phyloP scores from a whole-genome alignment of 2,113 vertebrate species.

The Zosterops borbonicus region DNA sequence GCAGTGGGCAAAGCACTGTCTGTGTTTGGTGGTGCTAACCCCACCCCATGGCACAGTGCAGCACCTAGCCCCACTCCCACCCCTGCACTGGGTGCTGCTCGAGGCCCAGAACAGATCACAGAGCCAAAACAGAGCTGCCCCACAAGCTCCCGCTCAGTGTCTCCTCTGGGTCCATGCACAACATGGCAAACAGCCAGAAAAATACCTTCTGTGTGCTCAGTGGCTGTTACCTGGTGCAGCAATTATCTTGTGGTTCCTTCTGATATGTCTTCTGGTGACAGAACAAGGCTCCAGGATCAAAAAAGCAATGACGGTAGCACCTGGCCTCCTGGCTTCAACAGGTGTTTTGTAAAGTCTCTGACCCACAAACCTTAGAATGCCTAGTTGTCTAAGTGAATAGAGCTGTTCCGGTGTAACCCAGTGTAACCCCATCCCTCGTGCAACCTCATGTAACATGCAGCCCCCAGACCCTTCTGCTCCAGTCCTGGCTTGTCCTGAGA shows the following conservation, averaged over 20 bases:
- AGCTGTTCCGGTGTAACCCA: background rate
- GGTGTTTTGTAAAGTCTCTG: background rate
- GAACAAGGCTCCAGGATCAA: background rate
- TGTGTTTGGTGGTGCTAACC: too few relatives aligned
- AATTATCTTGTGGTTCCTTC: background rate
- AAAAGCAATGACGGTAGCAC: background rate
- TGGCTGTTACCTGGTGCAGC: background rate
- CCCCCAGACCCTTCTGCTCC: background rate
- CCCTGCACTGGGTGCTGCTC: background rate
- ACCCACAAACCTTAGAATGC: background rate
- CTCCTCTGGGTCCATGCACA: background rate
- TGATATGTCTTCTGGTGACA: accelerated
- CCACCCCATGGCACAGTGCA: accelerated
- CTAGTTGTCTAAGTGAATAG: background rate
- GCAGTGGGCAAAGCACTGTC: background rate
- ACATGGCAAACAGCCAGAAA: background rate
- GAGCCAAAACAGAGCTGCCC: background rate
- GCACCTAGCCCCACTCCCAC: background rate
- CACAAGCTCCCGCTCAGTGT: too few relatives aligned
- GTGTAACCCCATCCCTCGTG: too few relatives aligned
- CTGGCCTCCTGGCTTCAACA: accelerated
- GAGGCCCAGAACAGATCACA: background rate
- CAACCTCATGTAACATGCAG: accelerated
- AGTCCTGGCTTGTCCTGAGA: background rate
- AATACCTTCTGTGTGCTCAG: background rate